Base-by-base conservation (phyloP, 2,113 vertebrate species). In the Tautogolabrus adspersus region DNA sequence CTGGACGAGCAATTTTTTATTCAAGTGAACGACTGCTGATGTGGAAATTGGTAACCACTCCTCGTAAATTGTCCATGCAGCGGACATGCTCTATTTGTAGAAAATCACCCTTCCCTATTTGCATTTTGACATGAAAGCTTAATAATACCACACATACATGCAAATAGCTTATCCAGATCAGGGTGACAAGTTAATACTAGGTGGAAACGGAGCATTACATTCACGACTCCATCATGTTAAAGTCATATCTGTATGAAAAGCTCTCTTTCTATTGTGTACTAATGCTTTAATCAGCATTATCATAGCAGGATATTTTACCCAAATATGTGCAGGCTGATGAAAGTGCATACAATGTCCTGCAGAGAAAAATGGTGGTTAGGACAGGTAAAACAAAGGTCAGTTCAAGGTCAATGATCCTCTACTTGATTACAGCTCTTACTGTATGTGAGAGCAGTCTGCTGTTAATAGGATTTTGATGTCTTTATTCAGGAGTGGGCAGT, bases 401-500 rank as follows among this genome's bases (percentile, higher is more conserved):
- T 47, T 61, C 51, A 34, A 83, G 74, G 74, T 83, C 72, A 75
- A n/a, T 75, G 72, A 66, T 62, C 46, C 42, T 68, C 61, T 30
- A 22, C 47, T 34, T 55, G 76, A 73, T 80, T 26, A 46, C 21
- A 64, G 23, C 30, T 22, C 40, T 66, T 59, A 49, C 61, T 61
- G 65, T 69, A 51, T 61, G 54, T 38, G 11, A 60, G 37, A n/a
- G 51, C 73, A 54, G 64, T 60, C 49, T 66, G 64, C 30, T 54
- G 47, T 61, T 88, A 76, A 79, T 71, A 21, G 22, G 34, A 47
- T 65, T 82, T 82, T 74, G 55, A 82, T 76, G 54, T 56, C 67
- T 77, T 57, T 30, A 73, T 61, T 61, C 64, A 70, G 13, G 19
- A 76, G 51, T 68, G 52, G 30, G 60, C 55, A 49, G 59, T 51